A percentile compares a stretch with the other conserved stretches of the same genome.
Conservation (phyloP, 2,888 invertebrate species). For the Nemotelus nigrinus region DNA sequence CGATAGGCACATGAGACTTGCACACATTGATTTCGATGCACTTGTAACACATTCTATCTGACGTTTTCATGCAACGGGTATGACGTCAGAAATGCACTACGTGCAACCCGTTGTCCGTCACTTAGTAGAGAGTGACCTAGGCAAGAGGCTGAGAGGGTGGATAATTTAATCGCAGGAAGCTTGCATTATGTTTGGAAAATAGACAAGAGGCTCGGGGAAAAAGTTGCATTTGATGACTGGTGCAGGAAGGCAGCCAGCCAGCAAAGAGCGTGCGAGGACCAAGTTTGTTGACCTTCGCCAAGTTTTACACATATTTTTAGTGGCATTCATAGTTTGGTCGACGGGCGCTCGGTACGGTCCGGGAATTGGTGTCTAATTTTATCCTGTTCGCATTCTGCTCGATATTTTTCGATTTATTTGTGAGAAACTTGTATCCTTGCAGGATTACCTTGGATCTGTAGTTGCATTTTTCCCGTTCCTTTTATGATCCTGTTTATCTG, state of each 20-base stretch:
- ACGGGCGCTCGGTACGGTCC: not conserved
- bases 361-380: not conserved
- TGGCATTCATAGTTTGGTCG: not conserved
- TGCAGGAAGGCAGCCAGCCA: not conserved
- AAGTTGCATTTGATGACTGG: not conserved
- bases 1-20: too few relatives aligned
- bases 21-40: not conserved
- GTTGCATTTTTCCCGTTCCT: not conserved
- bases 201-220: not conserved
- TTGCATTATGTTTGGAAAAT: not conserved
- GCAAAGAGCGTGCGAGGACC: constrained; percentile 20
- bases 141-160: not conserved
- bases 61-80: not conserved
- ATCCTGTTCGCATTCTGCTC: not conserved
- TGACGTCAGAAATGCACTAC: constrained; percentile 24
- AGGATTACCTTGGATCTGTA: not conserved
- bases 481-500: not conserved
- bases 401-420: not conserved
- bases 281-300: constrained; percentile 33
- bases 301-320: not conserved
- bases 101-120: not conserved
- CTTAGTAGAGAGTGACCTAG: not conserved
- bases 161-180: constrained; percentile 13
- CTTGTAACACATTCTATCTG: constrained; percentile 18
- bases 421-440: not conserved